Percentiles rank a stretch among this genome's conserved stretches.
Evolutionary conservation across 2,113 vertebrate species (phyloP).

Genomic region (Struthio camelus): DNA sequence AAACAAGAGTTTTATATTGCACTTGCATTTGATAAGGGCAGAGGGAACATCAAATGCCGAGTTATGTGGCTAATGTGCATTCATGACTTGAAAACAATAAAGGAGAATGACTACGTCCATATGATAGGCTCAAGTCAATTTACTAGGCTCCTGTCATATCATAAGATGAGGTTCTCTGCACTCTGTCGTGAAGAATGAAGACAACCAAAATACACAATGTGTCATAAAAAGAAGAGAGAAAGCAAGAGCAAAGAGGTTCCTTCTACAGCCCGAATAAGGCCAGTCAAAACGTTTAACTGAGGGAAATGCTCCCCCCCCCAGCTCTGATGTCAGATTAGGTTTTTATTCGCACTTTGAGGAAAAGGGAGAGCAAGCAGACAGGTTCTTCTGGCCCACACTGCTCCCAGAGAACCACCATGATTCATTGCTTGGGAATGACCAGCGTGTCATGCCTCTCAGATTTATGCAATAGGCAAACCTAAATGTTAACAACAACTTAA

Average conservation of each 20-base stretch:
- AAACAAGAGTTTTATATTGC: background rate
- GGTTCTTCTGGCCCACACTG: background rate
- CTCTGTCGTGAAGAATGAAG: background rate
- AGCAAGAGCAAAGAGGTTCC: background rate
- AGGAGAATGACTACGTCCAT: background rate
- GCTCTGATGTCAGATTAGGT: background rate
- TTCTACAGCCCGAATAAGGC: background rate
- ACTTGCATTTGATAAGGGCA: background rate
- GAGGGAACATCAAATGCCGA: background rate
- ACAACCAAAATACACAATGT: background rate
- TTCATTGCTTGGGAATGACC: rapidly evolving
- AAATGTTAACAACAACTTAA: background rate
- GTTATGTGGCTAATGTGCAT: background rate
- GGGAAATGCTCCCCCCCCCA: background rate
- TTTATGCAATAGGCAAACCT: background rate
- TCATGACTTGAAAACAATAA: background rate
- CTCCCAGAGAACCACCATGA: background rate
- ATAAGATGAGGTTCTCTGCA: background rate
- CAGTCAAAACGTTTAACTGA: background rate
- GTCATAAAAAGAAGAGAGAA: background rate
- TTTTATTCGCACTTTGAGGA: background rate
- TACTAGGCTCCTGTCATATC: background rate
- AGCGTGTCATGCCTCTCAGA: background rate
- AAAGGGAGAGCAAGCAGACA: background rate
- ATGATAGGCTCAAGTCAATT: background rate